Evolutionary conservation across 2,113 vertebrate genomes (phyloP), one percentile per base, ranked within the genome.

Genomic region (Pedetes capensis): DNA sequence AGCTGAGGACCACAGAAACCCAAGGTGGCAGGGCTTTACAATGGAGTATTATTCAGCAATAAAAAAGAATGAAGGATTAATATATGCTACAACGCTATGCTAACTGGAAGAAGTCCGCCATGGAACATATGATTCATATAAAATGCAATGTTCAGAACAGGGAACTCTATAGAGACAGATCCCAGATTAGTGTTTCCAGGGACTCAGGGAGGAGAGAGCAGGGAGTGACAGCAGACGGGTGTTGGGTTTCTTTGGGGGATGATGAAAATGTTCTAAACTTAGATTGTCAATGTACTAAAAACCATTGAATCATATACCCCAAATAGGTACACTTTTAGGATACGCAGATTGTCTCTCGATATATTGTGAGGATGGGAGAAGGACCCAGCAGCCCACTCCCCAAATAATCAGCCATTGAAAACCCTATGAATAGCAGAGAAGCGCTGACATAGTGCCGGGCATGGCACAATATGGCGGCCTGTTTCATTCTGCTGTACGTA

Each of bases 141-240:
- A 37, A 3, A 0, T 4, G 20, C 51, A 78, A 32, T 32, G 64
- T 66, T n/a, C 37, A 51, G 51, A 61, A n/a, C 0, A 57, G 44
- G 23, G 20, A 4, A 18, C 14, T 8, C 34, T 7, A 2, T 1
- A 4, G 29, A 74, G 64, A 61, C 14, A 51, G 51, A 57, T n/a
- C 22, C 1, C 17, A 44, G 37, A 9, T 2, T 0, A 9, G 55
- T 1, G 17, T 34, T 11, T 18, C 44, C 2, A 0, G 2, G 29
- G 55, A 22, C 37, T 61, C 29, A 20, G 18, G 32, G 39, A 22
- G 49, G 12, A 57, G 14, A 34, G 1, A 22, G 9, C 0, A 8
- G 13, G 42, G 51, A 11, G 32, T 47, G 68, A 37, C 86, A 4
- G 47, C 44, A 8, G 1, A 6, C 10, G 59, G 16, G 7, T 32